Conservation (phyloP, 2,888 invertebrate species). For the Agonum fuliginosum region DNA sequence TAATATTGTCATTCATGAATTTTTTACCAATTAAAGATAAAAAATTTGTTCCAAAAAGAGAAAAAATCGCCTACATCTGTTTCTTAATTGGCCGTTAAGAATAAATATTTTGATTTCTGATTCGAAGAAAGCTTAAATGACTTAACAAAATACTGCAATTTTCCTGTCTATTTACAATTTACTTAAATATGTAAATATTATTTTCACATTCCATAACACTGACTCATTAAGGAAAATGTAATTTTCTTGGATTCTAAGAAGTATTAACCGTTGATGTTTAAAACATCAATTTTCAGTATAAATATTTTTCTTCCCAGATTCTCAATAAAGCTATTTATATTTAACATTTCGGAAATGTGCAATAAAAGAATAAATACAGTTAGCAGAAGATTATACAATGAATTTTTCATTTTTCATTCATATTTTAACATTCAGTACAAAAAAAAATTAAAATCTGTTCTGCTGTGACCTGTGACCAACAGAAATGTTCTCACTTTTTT, state of each 20-base stretch:
- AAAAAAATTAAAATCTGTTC: too few relatives aligned
- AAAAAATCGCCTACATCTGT: not conserved
- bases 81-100: conserved; percentile 14
- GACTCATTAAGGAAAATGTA: conserved; percentile 33
- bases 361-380: too few relatives aligned
- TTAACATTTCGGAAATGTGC: too few relatives aligned
- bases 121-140: not conserved
- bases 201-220: conserved; percentile 11
- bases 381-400: too few relatives aligned
- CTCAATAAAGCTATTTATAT: not conserved
- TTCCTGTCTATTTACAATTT: conserved; percentile 1
- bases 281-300: conserved; percentile 5
- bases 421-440: too few relatives aligned
- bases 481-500: too few relatives aligned
- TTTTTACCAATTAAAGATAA: conserved; percentile 11
- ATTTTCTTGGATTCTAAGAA: conserved; percentile 1
- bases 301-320: conserved; percentile 6
- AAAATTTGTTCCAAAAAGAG: conserved; percentile 6
- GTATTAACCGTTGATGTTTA: conserved; percentile 11
- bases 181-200: conserved; percentile 21
- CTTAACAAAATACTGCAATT: conserved; percentile 12
- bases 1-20: conserved; percentile 26
- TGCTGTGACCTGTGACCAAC: too few relatives aligned
- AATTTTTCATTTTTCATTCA: too few relatives aligned
- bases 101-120: not conserved